Conservation (phyloP, 2,113 vertebrate genomes). For the Thymallus thymallus region DNA sequence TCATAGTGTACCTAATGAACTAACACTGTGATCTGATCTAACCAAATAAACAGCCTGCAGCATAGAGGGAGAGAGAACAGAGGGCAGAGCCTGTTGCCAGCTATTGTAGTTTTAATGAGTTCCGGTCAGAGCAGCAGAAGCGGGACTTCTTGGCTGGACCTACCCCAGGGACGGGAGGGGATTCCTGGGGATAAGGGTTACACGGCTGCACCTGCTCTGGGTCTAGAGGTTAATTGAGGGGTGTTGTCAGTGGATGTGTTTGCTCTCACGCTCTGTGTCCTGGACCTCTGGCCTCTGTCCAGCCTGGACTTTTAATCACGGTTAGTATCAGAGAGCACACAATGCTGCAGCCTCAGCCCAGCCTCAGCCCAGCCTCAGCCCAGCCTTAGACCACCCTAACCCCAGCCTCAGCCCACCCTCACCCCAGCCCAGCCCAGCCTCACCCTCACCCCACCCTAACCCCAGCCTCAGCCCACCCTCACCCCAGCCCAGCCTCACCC, state of each 20-base stretch:
- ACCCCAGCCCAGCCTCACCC: too few species aligned
- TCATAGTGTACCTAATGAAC: background rate
- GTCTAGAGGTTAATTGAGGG: background rate
- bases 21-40: background rate
- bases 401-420: too few species aligned
- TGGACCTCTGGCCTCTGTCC: conserved; percentile 5
- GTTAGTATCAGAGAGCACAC: conserved; percentile 22
- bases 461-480: too few species aligned
- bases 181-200: background rate
- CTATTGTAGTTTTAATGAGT: background rate
- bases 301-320: conserved; percentile 10
- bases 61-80: background rate
- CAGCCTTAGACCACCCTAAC: too few species aligned
- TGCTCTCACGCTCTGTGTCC: conserved; percentile 23
- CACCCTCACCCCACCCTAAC: too few species aligned
- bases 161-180: background rate
- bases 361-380: too few species aligned
- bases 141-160: background rate
- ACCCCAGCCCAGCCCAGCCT: too few species aligned
- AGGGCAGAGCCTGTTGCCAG: background rate
- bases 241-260: background rate
- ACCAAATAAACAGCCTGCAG: background rate
- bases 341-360: background rate
- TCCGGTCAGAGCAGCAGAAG: background rate
- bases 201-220: conserved; percentile 27